Base-by-base conservation (phyloP, 2,888 invertebrate species). In the Cepaea hortensis region DNA sequence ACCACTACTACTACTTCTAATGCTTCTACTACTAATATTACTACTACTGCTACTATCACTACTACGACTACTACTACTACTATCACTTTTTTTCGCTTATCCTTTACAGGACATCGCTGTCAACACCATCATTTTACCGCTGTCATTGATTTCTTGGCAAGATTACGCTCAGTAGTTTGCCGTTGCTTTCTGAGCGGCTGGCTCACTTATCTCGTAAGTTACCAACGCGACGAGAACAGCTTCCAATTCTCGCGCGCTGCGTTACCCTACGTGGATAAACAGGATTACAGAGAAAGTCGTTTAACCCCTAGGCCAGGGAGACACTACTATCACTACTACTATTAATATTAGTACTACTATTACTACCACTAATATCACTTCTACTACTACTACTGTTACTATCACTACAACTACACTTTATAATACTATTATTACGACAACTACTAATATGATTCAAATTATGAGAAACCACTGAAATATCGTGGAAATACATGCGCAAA, bases 261-360 rank as follows among this genome's bases (percentile, higher is more conserved):
- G 9, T 13, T 20, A 13, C 7, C 35, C 20, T 13, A 9, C 73
- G 20, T 20, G 7, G 20, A 9, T 73, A 73, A 23, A 13, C 7
- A 73, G 11, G 11, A 73, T 20, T 13, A 73, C 73, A 23, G 20
- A 9, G n/a, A n/a, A n/a, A n/a, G n/a, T n/a, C n/a, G n/a, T n/a
- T n/a, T n/a, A n/a, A n/a, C n/a, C n/a, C n/a, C 7, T 13, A 9
- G 7, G n/a, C 73, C 20, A n/a, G 11, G 7, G n/a, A 9, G 7
- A 35, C 73, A 48, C 9, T 7, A 48, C 15, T 9, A 75, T 35
- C 11, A 75, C 75, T 1, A 75, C 75, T 18, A 75, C 75, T 18
- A 75, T n/a, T 75, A 75, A 11, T 75, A 75, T n/a, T 75, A 75
- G 15, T 75, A 75, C 75, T 1, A 75, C 75, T 18, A 75, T 35